Base-by-base conservation (phyloP, 2,888 invertebrate genomes). In the Drosophila quinaria region DNA sequence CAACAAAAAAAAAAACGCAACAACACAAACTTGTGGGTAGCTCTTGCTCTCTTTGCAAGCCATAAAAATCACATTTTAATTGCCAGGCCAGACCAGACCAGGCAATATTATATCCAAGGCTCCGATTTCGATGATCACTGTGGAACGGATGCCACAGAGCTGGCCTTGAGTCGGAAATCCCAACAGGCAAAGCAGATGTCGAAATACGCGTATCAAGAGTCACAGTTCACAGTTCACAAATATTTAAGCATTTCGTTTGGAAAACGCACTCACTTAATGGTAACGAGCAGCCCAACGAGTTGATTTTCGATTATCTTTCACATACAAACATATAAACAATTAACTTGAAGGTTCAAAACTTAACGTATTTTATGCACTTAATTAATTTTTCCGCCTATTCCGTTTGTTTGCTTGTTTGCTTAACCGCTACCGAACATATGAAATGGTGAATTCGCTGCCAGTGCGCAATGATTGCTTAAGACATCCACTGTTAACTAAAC, bases 41-140 rank as follows among this genome's bases (percentile, higher is more conserved):
- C 75, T 60, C 52, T 59, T 54, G 47, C 44, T 74, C 56, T 63
- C 41, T 50, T 42, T 61, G 64, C 49, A 33, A 67, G 41, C 59
- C 77, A 77, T 77, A 69, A 80, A 80, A 77, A 77, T 71, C 80
- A 50, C 60, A 66, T 62, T 83, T 70, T 56, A 69, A 65, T 73
- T 68, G 61, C 50, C 68, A 52, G 69, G n/a, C 46, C 33, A 29
- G 22, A 39, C 25, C 68, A 51, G 68, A 11, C 44, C 17, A n/a
- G 22, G 49, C 33, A 15, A n/a, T n/a, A 15, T 22, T n/a, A 13
- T 22, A 66, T 41, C 59, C 78, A 77, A 63, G 69, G 83, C 71
- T 63, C 17, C 17, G 19, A 39, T 25, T 17, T 42, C 58, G 64
- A 66, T 62, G 61, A 67, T 66, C 59, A 52, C 11, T 31, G n/a